A percentile compares a stretch with the other conserved stretches of the same genome.
These are phyloP conservation scores for Vanessa cardui DNA, from an alignment of 2,888 invertebrate species.

Conservation along the genomic window DNA sequence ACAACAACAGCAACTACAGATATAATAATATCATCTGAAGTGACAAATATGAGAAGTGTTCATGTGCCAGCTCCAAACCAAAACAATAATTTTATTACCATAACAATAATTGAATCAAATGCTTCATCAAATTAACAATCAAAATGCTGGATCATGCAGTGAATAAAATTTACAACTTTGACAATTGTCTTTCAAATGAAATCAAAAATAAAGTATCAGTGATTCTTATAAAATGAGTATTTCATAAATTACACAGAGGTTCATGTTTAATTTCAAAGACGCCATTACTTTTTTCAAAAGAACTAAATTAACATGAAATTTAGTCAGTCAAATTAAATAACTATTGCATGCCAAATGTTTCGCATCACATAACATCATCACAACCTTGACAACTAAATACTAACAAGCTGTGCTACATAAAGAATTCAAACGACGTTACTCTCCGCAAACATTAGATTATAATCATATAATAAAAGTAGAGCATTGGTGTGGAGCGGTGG, in stretches of 20 bases:
- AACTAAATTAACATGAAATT: background rate
- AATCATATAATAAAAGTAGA: slow-evolving; percentile 22
- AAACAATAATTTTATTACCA: slow-evolving; percentile 26
- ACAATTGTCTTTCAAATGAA: background rate
- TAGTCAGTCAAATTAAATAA: background rate
- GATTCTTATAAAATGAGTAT: background rate
- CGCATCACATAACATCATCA: background rate
- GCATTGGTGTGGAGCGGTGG: slow-evolving; percentile 37
- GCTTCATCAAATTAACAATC: slow-evolving; percentile 1
- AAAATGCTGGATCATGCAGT: slow-evolving; percentile 27
- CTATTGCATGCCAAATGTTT: slow-evolving; percentile 4
- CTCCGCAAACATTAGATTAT: background rate
- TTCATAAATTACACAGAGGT: too few species aligned
- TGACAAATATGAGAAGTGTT: slow-evolving; percentile 27
- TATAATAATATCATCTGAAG: slow-evolving; percentile 32
- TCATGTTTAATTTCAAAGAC: too few species aligned
- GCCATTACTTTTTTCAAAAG: background rate
- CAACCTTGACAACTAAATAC: slow-evolving; percentile 13
- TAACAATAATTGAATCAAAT: slow-evolving; percentile 6
- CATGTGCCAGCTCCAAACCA: slow-evolving; percentile 36
- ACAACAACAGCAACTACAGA: slow-evolving; percentile 35
- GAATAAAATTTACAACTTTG: background rate
- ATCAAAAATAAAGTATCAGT: background rate
- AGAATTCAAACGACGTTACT: background rate
- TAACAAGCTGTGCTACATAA: slow-evolving; percentile 6